A percentile compares a stretch with the other conserved stretches of the same genome.
These are phyloP conservation scores for Cephus sareptanus DNA, from an alignment of 2,888 invertebrate species.

Conservation along the genomic window DNA sequence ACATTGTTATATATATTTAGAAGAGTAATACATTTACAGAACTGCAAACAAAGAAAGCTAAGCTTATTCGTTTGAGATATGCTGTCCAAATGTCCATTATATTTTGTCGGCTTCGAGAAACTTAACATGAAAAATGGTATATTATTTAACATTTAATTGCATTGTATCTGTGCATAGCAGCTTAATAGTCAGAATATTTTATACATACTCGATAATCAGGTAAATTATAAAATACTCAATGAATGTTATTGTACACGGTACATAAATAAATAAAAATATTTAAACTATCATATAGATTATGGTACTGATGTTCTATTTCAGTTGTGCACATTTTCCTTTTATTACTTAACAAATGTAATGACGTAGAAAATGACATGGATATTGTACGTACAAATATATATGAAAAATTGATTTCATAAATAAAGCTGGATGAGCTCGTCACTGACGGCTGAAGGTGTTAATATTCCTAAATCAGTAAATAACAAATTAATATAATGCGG, in stretches of 20 bases:
- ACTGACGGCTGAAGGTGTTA: constrained; percentile 97
- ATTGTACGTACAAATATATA: constrained; percentile 7
- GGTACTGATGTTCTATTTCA: constrained; percentile 7
- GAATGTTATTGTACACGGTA: constrained; percentile 22
- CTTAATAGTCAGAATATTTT: neutral
- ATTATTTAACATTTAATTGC: neutral
- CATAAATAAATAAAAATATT: constrained; percentile 20
- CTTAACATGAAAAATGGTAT: neutral
- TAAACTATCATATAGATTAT: constrained; percentile 1
- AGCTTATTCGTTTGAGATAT: neutral
- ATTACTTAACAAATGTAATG: neutral
- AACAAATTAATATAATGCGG: constrained; percentile 92
- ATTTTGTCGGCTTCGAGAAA: neutral
- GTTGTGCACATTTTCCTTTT: neutral
- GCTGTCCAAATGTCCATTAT: neutral
- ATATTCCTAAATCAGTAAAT: constrained; percentile 95
- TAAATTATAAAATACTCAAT: constrained; percentile 26
- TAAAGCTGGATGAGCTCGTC: constrained; percentile 98
- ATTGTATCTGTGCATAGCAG: neutral
- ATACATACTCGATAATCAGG: neutral
- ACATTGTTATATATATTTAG: constrained; percentile 12
- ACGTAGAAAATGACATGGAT: neutral
- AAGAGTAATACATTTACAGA: neutral
- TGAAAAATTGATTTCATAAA: constrained; percentile 70
- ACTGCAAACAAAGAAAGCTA: neutral